Conservation (phyloP, 1,140 invertebrate species). For the Drosophila takahashii region DNA sequence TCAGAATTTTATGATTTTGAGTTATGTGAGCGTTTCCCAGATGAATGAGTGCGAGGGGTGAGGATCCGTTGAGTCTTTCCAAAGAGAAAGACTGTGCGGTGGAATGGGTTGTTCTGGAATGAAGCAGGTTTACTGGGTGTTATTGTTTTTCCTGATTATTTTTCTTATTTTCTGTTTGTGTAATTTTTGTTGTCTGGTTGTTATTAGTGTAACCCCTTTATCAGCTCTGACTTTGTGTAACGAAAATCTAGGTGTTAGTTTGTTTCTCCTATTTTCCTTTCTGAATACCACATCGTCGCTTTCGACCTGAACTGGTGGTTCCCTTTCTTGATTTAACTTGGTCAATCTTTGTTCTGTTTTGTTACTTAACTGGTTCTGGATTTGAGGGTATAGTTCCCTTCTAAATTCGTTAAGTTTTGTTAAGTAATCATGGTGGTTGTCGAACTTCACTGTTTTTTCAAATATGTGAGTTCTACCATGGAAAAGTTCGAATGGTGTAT, state of each 20-base stretch:
- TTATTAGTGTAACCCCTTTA: background rate
- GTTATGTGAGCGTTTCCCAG: background rate
- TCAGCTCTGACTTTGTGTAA: slow-evolving; percentile 3
- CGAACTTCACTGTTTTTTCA: background rate
- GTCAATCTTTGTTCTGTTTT: background rate
- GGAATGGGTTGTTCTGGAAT: slow-evolving; percentile 2
- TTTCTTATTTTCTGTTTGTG: slow-evolving; percentile 1
- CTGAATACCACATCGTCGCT: slow-evolving; percentile 1
- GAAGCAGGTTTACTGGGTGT: slow-evolving; percentile 1
- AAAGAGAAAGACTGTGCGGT: background rate
- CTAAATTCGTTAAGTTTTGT: background rate
- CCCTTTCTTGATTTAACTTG: slow-evolving; percentile 1
- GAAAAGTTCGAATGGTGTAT: slow-evolving; percentile 6
- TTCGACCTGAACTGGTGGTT: slow-evolving; percentile 1
- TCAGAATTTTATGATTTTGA: background rate
- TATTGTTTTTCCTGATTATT: slow-evolving; percentile 8
- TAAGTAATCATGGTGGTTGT: background rate
- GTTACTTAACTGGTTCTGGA: background rate
- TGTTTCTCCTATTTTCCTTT: slow-evolving; percentile 15
- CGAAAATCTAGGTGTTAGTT: slow-evolving; percentile 7
- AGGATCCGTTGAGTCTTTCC: slow-evolving; percentile 2
- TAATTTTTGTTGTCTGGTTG: slow-evolving; percentile 3
- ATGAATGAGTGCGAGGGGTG: background rate
- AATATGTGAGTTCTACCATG: slow-evolving; percentile 3
- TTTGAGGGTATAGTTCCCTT: background rate